Evolutionary conservation across 2,888 invertebrate species (phyloP).

Genomic region (Agrochola lota): DNA sequence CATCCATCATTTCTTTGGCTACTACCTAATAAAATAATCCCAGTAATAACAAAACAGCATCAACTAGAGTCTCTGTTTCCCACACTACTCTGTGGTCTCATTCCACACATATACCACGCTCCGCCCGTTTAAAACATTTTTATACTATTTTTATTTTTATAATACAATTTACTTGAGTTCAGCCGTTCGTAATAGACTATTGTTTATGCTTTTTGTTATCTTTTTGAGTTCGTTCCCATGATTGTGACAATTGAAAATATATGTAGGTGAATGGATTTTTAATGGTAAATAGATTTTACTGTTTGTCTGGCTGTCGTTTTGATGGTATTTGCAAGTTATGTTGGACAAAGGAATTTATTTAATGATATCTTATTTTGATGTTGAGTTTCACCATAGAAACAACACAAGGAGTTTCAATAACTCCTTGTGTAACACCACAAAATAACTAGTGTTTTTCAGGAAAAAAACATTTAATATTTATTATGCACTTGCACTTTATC

Average conservation of each 20-base stretch:
- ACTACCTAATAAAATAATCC: no score
- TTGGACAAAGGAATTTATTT: background rate
- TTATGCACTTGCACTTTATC: background rate
- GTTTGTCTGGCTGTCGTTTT: background rate
- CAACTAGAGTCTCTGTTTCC: slow-evolving; percentile 4
- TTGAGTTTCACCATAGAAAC: background rate
- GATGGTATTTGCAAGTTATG: background rate
- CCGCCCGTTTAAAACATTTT: slow-evolving; percentile 72
- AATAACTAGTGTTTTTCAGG: no score
- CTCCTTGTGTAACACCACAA: no score
- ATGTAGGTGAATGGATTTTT: slow-evolving; percentile 39
- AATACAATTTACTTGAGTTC: slow-evolving; percentile 67
- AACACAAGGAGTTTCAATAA: no score
- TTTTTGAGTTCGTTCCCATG: slow-evolving; percentile 58
- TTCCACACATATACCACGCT: slow-evolving; percentile 58
- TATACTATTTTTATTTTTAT: slow-evolving; percentile 69
- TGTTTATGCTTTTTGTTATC: slow-evolving; percentile 56
- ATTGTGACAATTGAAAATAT: slow-evolving; percentile 35
- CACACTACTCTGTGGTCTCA: slow-evolving; percentile 52
- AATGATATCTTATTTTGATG: background rate
- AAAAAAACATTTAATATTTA: no score
- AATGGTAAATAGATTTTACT: slow-evolving; percentile 35
- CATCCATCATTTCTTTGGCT: no score
- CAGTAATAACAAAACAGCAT: slow-evolving; percentile 3
- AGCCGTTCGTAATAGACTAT: slow-evolving; percentile 61